These are phyloP conservation scores for Coenonympha arcania DNA, from an alignment of 2,888 invertebrate genomes.

Conservation along the genomic window DNA sequence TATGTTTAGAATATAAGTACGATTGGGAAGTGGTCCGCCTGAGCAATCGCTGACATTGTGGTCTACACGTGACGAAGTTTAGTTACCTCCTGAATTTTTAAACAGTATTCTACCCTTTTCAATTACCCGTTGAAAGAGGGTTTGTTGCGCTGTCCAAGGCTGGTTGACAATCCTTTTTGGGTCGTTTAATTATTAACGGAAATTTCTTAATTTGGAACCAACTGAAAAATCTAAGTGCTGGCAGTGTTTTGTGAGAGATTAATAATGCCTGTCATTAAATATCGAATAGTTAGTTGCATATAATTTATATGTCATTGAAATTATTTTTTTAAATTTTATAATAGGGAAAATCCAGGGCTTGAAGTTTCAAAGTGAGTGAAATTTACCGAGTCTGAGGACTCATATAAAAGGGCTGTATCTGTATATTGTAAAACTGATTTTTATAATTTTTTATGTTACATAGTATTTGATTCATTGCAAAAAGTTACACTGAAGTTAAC, in stretches of 20 bases:
- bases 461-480: not conserved
- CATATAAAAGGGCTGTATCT: too few relatives aligned
- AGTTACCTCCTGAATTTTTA: constrained; percentile 66
- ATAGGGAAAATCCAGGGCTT: too few relatives aligned
- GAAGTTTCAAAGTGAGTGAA: too few relatives aligned
- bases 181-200: constrained; percentile 66
- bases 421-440: too few relatives aligned
- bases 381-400: too few relatives aligned
- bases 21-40: constrained; percentile 8
- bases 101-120: constrained; percentile 66
- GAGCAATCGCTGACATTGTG: constrained; percentile 26
- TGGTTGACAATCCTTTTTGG: constrained; percentile 72
- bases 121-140: constrained; percentile 69
- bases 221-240: constrained; percentile 43
- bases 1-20: too few relatives aligned
- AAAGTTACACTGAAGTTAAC: too few relatives aligned
- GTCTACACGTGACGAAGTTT: constrained; percentile 47
- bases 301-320: too few relatives aligned
- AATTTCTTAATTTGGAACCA: constrained; percentile 69
- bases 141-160: constrained; percentile 65
- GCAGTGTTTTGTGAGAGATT: not conserved
- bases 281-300: too few relatives aligned
- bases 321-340: too few relatives aligned
- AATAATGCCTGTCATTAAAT: too few relatives aligned
- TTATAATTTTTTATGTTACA: not conserved